A percentile compares a stretch with the other conserved stretches of the same genome.
Evolutionary conservation across 2,888 invertebrate species (phyloP).

Genomic region (Protonemura montana): DNA sequence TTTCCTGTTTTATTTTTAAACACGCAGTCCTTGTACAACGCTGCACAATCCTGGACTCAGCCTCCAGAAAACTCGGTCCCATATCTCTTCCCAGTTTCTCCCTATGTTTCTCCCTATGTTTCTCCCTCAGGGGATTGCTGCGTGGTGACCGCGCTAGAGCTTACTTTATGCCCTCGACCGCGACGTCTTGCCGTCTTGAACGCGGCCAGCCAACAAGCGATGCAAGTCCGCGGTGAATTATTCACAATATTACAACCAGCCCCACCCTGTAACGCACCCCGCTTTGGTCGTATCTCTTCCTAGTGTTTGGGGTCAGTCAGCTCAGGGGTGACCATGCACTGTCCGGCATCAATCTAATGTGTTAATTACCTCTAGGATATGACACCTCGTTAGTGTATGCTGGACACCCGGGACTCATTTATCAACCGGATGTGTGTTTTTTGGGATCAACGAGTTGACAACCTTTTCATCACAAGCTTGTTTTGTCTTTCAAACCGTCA

Average conservation of each 20-base stretch:
- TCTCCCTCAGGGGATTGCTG: conserved; percentile 21
- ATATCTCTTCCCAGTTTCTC: conserved; percentile 29
- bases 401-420: not conserved
- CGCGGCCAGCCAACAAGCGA: not conserved
- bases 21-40: not conserved
- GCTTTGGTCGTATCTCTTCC: conserved; percentile 18
- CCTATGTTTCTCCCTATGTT: not conserved
- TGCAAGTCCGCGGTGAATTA: conserved; percentile 23
- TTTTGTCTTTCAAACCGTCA: too few relatives aligned
- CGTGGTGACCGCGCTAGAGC: not conserved
- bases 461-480: too few relatives aligned
- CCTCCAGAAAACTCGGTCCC: not conserved
- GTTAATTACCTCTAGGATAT: not conserved
- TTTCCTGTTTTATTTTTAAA: conserved; percentile 19
- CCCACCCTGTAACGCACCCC: too few relatives aligned
- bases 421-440: not conserved
- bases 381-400: not conserved
- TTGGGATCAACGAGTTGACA: too few relatives aligned
- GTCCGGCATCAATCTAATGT: not conserved
- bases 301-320: not conserved
- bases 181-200: not conserved
- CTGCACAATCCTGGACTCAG: not conserved
- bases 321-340: not conserved
- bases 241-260: conserved; percentile 32
- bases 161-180: not conserved